A percentile compares a stretch with the other conserved stretches of the same genome.
Evolutionary conservation across 2,113 vertebrate species (phyloP).

Genomic region (Felis chaus): DNA sequence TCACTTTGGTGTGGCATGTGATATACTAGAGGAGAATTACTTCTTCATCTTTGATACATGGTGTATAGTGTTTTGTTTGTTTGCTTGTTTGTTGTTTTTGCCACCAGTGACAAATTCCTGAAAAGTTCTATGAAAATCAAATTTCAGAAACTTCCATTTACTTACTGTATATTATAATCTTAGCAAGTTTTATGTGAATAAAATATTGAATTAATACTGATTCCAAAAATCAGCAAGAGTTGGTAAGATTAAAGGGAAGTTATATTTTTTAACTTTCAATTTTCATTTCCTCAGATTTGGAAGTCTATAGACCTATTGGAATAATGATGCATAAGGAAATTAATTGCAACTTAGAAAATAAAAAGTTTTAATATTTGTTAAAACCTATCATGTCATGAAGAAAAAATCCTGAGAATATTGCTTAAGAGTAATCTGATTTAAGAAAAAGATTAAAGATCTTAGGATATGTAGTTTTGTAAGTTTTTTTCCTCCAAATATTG

Average conservation of each 20-base stretch:
- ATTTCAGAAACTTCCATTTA: not conserved
- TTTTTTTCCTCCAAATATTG: constrained; percentile 6
- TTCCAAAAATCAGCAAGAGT: not conserved
- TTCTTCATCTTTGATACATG: not conserved
- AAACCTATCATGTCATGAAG: not conserved
- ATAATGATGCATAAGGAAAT: not conserved
- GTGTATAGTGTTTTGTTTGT: not conserved
- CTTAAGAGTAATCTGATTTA: constrained; percentile 2
- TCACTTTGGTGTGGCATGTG: not conserved
- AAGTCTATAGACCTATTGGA: not conserved
- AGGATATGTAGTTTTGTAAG: not conserved
- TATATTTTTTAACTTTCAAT: constrained; percentile 1
- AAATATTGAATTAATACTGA: constrained; percentile 41
- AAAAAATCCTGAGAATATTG: not conserved
- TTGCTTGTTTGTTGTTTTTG: not conserved
- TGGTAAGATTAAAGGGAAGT: not conserved
- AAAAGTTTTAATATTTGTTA: constrained; percentile 22
- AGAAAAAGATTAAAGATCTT: not conserved
- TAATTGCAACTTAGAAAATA: constrained; percentile 33
- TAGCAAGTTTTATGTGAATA: not conserved
- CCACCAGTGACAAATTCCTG: not conserved
- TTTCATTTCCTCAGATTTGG: constrained; percentile 4
- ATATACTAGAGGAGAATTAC: not conserved
- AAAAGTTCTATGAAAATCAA: not conserved
- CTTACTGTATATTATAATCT: not conserved